These are phyloP conservation scores for Neocrepidodera transversa DNA, from an alignment of 2,888 invertebrate genomes.

Conservation along the genomic window DNA sequence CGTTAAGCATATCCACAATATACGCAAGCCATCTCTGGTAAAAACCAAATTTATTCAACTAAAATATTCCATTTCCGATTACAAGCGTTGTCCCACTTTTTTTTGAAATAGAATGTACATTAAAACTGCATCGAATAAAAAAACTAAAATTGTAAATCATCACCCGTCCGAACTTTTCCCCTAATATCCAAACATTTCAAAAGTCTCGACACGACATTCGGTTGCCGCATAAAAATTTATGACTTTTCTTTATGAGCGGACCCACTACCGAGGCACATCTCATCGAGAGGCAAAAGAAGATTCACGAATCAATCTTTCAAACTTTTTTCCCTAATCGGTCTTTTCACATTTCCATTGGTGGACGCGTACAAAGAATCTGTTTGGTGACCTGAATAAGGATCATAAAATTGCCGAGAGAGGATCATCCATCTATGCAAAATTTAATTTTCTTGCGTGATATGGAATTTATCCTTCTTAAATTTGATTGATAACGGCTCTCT, in stretches of 20 bases:
- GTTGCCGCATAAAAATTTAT: slow-evolving; percentile 52
- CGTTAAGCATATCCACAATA: no score
- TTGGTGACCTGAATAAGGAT: slow-evolving; percentile 38
- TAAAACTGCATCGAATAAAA: not conserved
- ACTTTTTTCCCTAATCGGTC: slow-evolving; percentile 42
- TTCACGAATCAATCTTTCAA: slow-evolving; percentile 42
- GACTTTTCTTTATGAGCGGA: slow-evolving; percentile 44
- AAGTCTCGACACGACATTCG: slow-evolving; percentile 45
- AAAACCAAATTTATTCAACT: no score
- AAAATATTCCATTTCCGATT: no score
- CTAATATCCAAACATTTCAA: slow-evolving; percentile 49
- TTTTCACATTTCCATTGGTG: slow-evolving; percentile 36
- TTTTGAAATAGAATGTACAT: not conserved
- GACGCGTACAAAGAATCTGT: slow-evolving; percentile 27
- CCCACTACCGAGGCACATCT: slow-evolving; percentile 35
- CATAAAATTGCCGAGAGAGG: slow-evolving; percentile 30
- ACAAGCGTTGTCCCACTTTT: no score
- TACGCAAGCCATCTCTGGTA: no score
- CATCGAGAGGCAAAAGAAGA: slow-evolving; percentile 35
- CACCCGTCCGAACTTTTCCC: slow-evolving; percentile 20
- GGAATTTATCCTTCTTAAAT: slow-evolving; percentile 2
- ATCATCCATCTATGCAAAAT: slow-evolving; percentile 20
- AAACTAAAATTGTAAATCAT: slow-evolving; percentile 22
- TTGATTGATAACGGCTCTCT: slow-evolving; percentile 12
- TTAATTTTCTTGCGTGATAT: slow-evolving; percentile 11